These are phyloP conservation scores for Psettodes erumei DNA, from an alignment of 2,113 vertebrate genomes.

Conservation along the genomic window DNA sequence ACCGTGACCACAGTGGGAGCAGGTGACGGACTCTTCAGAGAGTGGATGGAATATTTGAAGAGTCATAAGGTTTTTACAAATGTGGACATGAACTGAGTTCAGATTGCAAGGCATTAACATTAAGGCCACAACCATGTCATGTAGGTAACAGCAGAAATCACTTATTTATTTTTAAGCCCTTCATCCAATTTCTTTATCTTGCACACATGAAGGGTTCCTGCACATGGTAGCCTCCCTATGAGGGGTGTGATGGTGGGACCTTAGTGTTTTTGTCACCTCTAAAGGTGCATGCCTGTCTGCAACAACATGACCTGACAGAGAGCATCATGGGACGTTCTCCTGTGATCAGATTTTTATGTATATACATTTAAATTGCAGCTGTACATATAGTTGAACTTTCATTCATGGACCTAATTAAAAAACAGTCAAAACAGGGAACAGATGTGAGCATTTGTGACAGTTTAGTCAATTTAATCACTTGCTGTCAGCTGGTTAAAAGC, in stretches of 20 bases:
- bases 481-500: conserved; percentile 27
- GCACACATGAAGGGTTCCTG: conserved; percentile 18
- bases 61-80: conserved; percentile 29
- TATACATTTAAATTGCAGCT: neutral
- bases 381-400: neutral
- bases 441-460: conserved; percentile 31
- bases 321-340: conserved; percentile 10
- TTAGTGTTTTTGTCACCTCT: conserved; percentile 20
- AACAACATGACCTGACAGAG: conserved; percentile 33
- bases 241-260: conserved; percentile 35
- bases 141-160: neutral
- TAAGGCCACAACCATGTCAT: neutral
- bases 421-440: too few species aligned
- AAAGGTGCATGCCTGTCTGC: conserved; percentile 27
- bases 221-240: neutral
- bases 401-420: too few species aligned
- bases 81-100: conserved; percentile 2
- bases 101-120: neutral
- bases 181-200: neutral
- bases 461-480: conserved; percentile 1
- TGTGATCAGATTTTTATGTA: conserved; percentile 1
- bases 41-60: conserved; percentile 11
- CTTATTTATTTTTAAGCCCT: neutral
- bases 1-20: neutral
- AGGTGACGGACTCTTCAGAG: neutral